These are phyloP conservation scores for Hyperoplus immaculatus DNA, from an alignment of 2,797 vertebrate genomes.

Conservation along the genomic window DNA sequence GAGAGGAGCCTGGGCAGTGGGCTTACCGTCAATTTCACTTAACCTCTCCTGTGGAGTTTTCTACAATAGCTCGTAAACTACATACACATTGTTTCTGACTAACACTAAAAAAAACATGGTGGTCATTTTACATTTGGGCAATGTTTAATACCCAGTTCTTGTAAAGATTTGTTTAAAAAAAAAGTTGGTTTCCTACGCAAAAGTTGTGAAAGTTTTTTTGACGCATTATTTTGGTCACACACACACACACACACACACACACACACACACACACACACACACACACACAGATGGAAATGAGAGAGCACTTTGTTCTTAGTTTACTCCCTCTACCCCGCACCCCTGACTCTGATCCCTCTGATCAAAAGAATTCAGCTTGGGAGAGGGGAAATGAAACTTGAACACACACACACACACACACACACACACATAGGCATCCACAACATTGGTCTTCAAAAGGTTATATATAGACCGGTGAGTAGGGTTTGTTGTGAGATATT, in stretches of 20 bases:
- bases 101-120: conserved; percentile 2
- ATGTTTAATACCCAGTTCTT: background rate
- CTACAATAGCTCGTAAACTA: background rate
- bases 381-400: conserved; percentile 64
- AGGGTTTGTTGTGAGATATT: conserved; percentile 20
- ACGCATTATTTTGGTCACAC: conserved; percentile 42
- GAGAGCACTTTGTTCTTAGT: conserved; percentile 68
- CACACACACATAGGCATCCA: conserved; percentile 6
- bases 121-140: background rate
- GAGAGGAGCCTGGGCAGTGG: conserved; percentile 35
- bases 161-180: background rate
- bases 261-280: conserved; percentile 38
- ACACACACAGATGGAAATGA: conserved; percentile 53
- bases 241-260: conserved; percentile 13
- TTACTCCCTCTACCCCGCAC: conserved; percentile 19
- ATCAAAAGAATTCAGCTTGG: conserved; percentile 71
- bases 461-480: conserved; percentile 74
- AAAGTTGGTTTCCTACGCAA: background rate
- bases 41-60: conserved; percentile 22
- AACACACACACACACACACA: background rate
- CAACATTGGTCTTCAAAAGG: conserved; percentile 23
- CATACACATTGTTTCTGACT: background rate
- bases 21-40: conserved; percentile 11
- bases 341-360: conserved; percentile 52
- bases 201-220: conserved; percentile 44